phyloP scores from a whole-genome alignment of 2,888 invertebrate species.

The Phasia obesa region DNA sequence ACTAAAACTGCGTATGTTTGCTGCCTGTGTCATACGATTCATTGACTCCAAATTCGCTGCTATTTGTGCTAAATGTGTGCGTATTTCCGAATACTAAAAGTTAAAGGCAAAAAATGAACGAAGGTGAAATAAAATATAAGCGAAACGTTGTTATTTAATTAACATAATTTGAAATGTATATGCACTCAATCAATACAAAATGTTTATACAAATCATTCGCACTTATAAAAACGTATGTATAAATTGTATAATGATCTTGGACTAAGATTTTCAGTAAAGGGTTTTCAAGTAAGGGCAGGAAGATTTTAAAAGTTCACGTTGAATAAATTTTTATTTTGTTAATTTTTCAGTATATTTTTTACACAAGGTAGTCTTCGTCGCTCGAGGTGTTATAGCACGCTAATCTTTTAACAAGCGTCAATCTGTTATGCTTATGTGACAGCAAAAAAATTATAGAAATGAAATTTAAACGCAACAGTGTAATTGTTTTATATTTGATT shows the following conservation, averaged over 20 bases:
- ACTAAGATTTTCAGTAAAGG: neutral
- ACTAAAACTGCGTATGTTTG: constrained; percentile 80
- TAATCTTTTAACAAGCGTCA: no score
- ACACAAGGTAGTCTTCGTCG: no score
- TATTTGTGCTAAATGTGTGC: constrained; percentile 78
- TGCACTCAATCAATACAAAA: neutral
- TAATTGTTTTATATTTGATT: no score
- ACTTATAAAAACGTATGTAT: neutral
- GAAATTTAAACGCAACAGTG: no score
- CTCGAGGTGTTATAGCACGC: no score
- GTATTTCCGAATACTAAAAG: constrained; percentile 80
- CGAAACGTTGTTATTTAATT: constrained; percentile 45
- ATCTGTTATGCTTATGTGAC: no score
- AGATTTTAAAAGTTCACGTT: no score
- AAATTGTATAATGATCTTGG: neutral
- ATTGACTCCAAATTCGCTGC: constrained; percentile 80
- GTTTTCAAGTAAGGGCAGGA: no score
- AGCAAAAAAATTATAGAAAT: no score
- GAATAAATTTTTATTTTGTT: no score
- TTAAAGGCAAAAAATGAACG: constrained; percentile 28
- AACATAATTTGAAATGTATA: constrained; percentile 22
- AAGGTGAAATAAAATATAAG: constrained; percentile 10
- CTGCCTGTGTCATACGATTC: constrained; percentile 80
- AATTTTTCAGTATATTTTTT: no score
- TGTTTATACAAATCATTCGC: neutral